Percentiles rank a stretch among this genome's conserved stretches.
These are phyloP conservation scores for Pterostichus niger DNA, from an alignment of 2,888 invertebrate species.

Conservation along the genomic window DNA sequence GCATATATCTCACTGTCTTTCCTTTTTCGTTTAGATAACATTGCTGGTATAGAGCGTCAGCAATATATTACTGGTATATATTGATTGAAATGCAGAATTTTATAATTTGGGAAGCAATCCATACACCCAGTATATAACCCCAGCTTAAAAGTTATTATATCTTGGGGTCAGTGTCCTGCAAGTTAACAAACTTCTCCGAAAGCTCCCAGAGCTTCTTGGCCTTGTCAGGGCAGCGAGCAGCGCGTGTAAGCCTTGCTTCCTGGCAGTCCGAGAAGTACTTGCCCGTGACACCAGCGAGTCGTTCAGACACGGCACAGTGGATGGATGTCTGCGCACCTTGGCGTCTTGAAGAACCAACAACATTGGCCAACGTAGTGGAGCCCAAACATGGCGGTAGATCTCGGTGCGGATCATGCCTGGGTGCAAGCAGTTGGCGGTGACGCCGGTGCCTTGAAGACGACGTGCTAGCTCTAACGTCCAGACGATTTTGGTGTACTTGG, in stretches of 20 bases:
- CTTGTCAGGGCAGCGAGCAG: constrained; percentile 84
- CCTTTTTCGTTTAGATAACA: no score
- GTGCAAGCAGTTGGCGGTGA: constrained; percentile 92
- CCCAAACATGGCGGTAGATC: constrained; percentile 90
- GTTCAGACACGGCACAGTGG: constrained; percentile 44
- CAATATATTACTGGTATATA: no score
- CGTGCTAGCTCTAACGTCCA: constrained; percentile 89
- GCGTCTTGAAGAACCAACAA: constrained; percentile 2
- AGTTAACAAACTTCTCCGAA: constrained; percentile 86
- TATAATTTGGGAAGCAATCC: no score
- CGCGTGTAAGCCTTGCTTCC: constrained; percentile 81
- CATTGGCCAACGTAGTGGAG: constrained; percentile 76
- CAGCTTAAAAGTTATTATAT: constrained; percentile 77
- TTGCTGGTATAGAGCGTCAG: no score
- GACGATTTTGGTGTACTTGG: constrained; percentile 91
- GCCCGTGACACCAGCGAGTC: background rate
- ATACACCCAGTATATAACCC: no score
- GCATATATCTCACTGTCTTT: no score
- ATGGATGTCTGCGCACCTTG: constrained; percentile 46
- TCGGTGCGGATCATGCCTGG: constrained; percentile 90
- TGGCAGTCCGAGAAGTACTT: constrained; percentile 71
- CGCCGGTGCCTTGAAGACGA: constrained; percentile 86
- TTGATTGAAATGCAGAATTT: no score
- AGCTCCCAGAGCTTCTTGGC: constrained; percentile 92
- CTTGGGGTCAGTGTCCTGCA: constrained; percentile 85